Evolutionary conservation across 2,888 invertebrate genomes (phyloP).

Genomic region (Subacronicta megacephala): DNA sequence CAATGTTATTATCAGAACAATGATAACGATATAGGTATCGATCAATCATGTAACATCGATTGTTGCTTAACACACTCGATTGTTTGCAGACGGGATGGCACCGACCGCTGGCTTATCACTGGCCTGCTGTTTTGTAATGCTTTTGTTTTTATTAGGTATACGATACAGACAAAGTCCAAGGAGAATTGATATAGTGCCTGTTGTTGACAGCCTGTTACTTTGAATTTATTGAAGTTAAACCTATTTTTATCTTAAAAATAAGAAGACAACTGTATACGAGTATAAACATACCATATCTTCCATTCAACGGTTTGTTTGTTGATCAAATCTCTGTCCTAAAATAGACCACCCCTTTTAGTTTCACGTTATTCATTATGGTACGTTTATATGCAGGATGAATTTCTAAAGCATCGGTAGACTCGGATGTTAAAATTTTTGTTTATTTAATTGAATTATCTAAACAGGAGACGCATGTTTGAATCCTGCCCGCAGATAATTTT

Average conservation of each 20-base stretch:
- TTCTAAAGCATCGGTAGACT: no score
- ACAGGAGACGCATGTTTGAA: no score
- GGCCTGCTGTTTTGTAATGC: conserved; percentile 39
- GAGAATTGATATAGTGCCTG: conserved; percentile 7
- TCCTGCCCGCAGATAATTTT: no score
- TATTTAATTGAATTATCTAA: no score
- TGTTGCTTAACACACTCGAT: conserved; percentile 42
- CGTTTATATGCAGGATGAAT: no score
- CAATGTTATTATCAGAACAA: conserved; percentile 43
- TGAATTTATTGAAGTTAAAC: neutral
- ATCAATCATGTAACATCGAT: conserved; percentile 49
- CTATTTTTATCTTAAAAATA: no score
- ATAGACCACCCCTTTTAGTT: conserved; percentile 1
- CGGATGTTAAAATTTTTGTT: no score
- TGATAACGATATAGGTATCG: conserved; percentile 44
- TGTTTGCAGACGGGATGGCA: conserved; percentile 61
- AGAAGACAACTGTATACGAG: neutral
- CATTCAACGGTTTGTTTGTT: neutral
- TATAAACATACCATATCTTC: no score
- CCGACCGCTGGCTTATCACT: conserved; percentile 45
- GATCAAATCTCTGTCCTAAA: neutral
- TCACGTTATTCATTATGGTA: neutral
- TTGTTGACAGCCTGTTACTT: neutral
- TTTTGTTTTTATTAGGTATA: conserved; percentile 36
- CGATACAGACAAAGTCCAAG: conserved; percentile 26